Evolutionary conservation across 2,888 invertebrate genomes (phyloP).

Genomic region (Rhingia rostrata): DNA sequence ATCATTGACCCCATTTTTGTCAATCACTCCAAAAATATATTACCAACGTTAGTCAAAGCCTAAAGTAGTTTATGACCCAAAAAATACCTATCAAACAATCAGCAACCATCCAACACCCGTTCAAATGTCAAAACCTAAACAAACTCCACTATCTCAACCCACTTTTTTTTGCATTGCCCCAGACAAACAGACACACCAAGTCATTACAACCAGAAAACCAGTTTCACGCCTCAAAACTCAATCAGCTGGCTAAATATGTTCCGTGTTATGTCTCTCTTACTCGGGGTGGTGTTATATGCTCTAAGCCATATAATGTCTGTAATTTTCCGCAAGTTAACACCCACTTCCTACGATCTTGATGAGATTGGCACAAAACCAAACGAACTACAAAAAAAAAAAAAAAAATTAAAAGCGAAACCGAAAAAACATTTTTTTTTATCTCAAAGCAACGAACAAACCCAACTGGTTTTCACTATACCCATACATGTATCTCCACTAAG

Average conservation of each 20-base stretch:
- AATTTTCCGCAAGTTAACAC: conserved; percentile 74
- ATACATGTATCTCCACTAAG: conserved; percentile 10
- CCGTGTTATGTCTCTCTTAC: conserved; percentile 48
- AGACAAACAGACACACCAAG: neutral
- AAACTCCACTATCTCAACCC: conserved; percentile 32
- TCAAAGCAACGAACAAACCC: conserved; percentile 23
- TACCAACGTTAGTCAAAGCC: too few species aligned
- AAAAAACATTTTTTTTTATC: conserved; percentile 28
- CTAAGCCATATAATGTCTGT: conserved; percentile 56
- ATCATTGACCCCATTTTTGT: too few species aligned
- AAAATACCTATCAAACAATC: conserved; percentile 11
- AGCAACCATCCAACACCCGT: conserved; percentile 36
- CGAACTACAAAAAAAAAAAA: conserved; percentile 37
- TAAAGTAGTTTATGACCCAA: conserved; percentile 6
- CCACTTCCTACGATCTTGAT: conserved; percentile 74
- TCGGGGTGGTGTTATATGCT: conserved; percentile 52
- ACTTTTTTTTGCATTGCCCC: conserved; percentile 1
- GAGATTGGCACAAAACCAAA: conserved; percentile 58
- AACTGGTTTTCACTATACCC: conserved; percentile 46
- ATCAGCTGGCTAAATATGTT: conserved; percentile 66
- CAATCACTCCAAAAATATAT: too few species aligned
- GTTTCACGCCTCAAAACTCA: conserved; percentile 59
- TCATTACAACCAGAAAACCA: conserved; percentile 32
- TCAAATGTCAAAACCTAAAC: conserved; percentile 51
- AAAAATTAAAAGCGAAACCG: conserved; percentile 11